These are phyloP conservation scores for Glareola pratincola DNA, from an alignment of 2,113 vertebrate species.

Conservation along the genomic window DNA sequence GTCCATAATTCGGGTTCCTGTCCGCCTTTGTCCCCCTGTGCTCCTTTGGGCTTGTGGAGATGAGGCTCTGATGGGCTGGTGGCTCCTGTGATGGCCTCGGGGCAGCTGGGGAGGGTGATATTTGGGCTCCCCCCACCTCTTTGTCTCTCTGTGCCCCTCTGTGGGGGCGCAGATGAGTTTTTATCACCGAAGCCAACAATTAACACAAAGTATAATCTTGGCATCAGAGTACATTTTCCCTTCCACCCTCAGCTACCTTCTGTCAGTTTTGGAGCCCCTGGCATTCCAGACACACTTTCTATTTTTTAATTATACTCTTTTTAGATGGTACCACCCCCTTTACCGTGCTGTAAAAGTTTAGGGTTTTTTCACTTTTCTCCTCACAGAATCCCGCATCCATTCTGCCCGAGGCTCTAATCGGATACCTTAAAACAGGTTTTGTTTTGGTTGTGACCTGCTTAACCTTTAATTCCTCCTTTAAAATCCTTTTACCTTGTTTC, in stretches of 20 bases:
- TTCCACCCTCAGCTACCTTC: slow-evolving; percentile 34
- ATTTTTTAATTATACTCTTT: not conserved
- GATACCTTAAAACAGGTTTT: not conserved
- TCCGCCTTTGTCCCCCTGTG: not conserved
- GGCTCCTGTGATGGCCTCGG: not conserved
- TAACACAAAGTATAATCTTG: not conserved
- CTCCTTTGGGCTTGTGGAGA: not conserved
- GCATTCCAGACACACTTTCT: not conserved
- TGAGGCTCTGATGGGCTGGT: not conserved
- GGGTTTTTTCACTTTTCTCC: not conserved
- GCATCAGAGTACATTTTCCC: not conserved
- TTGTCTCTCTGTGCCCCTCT: not conserved
- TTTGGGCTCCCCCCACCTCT: not conserved
- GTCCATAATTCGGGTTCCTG: not conserved
- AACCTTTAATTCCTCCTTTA: not conserved
- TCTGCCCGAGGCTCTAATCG: not conserved
- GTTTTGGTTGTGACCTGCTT: not conserved
- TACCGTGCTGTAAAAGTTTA: not conserved
- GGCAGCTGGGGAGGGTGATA: not conserved
- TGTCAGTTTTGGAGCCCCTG: slow-evolving; percentile 8
- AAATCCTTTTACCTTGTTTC: not conserved
- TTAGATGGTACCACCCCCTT: not conserved
- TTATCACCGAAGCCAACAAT: not conserved
- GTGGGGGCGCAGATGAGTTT: not conserved
- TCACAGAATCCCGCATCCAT: not conserved